Conservation (phyloP, 2,888 invertebrate species). For the Zygothrica quintamaculata region DNA sequence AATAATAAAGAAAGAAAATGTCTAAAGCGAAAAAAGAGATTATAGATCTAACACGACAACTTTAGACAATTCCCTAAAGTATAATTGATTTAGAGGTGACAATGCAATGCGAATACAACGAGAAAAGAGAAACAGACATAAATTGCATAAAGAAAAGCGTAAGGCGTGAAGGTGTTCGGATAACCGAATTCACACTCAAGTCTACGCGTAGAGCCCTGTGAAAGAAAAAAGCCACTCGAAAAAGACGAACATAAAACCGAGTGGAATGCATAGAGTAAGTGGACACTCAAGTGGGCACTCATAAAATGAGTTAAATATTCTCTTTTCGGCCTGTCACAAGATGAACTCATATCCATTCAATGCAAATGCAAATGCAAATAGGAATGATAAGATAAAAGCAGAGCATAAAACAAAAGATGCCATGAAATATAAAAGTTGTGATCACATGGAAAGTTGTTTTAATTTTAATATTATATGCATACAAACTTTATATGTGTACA, state of each 20-base stretch:
- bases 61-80: slow-evolving; percentile 46
- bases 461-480: slow-evolving; percentile 1
- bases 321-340: slow-evolving; percentile 11
- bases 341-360: slow-evolving; percentile 13
- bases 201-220: slow-evolving; percentile 14
- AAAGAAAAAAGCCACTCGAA: slow-evolving; percentile 29
- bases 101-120: slow-evolving; percentile 45
- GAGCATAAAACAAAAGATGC: slow-evolving; percentile 13
- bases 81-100: slow-evolving; percentile 70
- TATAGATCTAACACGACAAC: slow-evolving; percentile 47
- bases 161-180: slow-evolving; percentile 47
- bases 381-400: slow-evolving; percentile 27
- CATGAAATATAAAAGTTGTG: slow-evolving; percentile 6
- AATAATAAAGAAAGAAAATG: background rate
- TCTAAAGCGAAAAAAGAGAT: slow-evolving; percentile 29
- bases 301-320: slow-evolving; percentile 20
- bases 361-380: slow-evolving; percentile 5
- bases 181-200: slow-evolving; percentile 3
- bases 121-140: slow-evolving; percentile 30
- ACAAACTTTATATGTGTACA: slow-evolving; percentile 1
- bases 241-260: slow-evolving; percentile 27
- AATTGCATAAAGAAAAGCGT: slow-evolving; percentile 67
- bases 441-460: slow-evolving; percentile 35
- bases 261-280: background rate
- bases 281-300: slow-evolving; percentile 32